A percentile compares a stretch with the other conserved stretches of the same genome.
Conservation (phyloP, 2,888 invertebrate species). For the Nomada flava region DNA sequence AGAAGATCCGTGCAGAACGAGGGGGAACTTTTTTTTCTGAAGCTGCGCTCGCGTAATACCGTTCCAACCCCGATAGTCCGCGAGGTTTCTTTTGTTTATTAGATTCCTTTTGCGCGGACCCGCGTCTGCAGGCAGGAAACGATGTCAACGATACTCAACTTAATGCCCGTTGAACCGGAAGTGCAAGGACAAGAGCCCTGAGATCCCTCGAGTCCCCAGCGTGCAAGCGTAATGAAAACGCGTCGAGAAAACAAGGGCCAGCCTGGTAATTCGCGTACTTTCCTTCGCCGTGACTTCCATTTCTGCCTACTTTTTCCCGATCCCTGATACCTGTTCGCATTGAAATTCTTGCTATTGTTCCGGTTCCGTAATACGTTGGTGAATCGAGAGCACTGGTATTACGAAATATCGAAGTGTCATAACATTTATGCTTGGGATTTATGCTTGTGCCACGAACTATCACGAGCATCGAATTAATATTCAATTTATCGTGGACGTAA, state of each 20-base stretch:
- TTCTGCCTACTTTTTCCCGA: not conserved
- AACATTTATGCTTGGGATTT: too few species aligned
- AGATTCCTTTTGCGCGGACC: constrained; percentile 57
- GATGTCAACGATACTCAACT: constrained; percentile 81
- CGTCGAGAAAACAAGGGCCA: constrained; percentile 54
- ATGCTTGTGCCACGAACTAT: too few species aligned
- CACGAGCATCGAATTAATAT: too few species aligned
- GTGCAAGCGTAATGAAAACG: constrained; percentile 76
- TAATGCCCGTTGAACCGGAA: constrained; percentile 77
- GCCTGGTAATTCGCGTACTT: constrained; percentile 58
- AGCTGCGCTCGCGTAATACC: not conserved
- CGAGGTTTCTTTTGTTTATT: constrained; percentile 62
- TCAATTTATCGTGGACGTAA: too few species aligned
- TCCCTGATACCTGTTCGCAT: not conserved
- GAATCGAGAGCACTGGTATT: too few species aligned
- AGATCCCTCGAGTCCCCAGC: constrained; percentile 49
- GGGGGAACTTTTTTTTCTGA: constrained; percentile 10
- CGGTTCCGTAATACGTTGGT: not conserved
- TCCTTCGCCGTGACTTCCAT: constrained; percentile 23
- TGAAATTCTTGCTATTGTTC: not conserved
- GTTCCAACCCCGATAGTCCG: constrained; percentile 3
- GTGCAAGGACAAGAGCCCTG: constrained; percentile 68
- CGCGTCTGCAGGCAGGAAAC: constrained; percentile 70
- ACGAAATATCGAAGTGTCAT: too few species aligned
- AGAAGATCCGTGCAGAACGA: constrained; percentile 29